Percentiles rank a stretch among this genome's conserved stretches.
Evolutionary conservation across 64 coral and sea anemone genomes (phyloP).

Genomic region (Dendrophyllia cribrosa): DNA sequence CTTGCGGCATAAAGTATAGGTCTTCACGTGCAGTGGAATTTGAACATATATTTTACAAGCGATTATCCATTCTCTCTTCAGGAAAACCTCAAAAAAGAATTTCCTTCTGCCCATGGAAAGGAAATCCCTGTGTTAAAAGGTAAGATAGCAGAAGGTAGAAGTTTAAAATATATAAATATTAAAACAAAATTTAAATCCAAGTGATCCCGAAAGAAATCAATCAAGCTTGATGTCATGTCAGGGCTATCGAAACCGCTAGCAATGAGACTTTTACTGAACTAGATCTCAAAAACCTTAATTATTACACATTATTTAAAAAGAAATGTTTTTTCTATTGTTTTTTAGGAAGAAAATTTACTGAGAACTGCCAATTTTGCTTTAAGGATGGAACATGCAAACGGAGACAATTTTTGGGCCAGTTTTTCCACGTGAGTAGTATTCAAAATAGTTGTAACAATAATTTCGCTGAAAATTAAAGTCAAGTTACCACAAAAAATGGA

Average conservation of each 20-base stretch:
- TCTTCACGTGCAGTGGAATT: no score
- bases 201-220: no score
- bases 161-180: no score
- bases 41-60: not conserved
- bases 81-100: conserved; percentile 48
- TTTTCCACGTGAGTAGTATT: conserved; percentile 22
- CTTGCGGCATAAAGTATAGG: no score
- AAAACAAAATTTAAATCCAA: no score
- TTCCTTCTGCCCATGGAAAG: conserved; percentile 15
- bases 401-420: conserved; percentile 18
- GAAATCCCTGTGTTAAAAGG: conserved; percentile 35
- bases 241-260: no score
- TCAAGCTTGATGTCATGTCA: no score
- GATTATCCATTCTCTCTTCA: not conserved
- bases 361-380: conserved; percentile 38
- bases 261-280: no score
- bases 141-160: not conserved
- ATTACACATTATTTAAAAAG: no score
- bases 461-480: not conserved
- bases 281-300: no score
- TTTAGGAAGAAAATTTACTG: conserved; percentile 35
- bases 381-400: conserved; percentile 45
- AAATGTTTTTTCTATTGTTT: not conserved
- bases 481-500: not conserved
- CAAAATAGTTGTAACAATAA: no score